Evolutionary conservation across 2,113 vertebrate species (phyloP).

Genomic region (Varanus salvator): DNA sequence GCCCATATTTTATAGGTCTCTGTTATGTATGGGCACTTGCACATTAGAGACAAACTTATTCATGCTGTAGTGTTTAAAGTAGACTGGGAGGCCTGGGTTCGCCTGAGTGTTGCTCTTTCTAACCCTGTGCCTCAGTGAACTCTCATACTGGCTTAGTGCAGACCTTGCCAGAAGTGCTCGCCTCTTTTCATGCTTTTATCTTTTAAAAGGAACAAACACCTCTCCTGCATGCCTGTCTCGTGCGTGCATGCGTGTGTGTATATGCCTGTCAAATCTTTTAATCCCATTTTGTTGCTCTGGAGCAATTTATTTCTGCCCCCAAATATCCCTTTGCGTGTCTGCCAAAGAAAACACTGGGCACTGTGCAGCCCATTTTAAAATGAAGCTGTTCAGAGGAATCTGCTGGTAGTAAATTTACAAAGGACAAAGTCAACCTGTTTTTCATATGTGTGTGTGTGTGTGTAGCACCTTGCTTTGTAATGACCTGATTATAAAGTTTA

Average conservation of each 20-base stretch:
- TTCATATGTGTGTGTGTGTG: neutral
- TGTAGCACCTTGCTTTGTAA: conserved; percentile 11
- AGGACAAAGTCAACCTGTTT: conserved; percentile 32
- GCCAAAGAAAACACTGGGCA: conserved; percentile 54
- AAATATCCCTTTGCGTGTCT: conserved; percentile 46
- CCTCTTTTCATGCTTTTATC: conserved; percentile 43
- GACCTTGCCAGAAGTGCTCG: conserved; percentile 38
- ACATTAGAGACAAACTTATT: conserved; percentile 17
- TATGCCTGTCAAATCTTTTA: conserved; percentile 51
- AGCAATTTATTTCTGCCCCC: conserved; percentile 48
- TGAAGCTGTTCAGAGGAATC: neutral
- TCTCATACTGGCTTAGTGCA: conserved; percentile 39
- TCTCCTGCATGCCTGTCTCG: neutral
- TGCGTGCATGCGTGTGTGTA: neutral
- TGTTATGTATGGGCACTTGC: conserved; percentile 19
- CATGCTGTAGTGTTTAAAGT: conserved; percentile 38
- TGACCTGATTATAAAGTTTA: conserved; percentile 49
- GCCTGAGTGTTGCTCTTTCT: conserved; percentile 12
- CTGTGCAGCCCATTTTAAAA: conserved; percentile 29
- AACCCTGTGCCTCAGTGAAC: neutral
- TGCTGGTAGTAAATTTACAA: conserved; percentile 28
- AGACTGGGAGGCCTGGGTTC: conserved; percentile 31
- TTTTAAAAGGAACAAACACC: conserved; percentile 29
- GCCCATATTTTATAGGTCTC: neutral
- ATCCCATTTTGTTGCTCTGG: conserved; percentile 25